phyloP scores from a whole-genome alignment of 2,113 vertebrate species.

The Sander lucioperca region DNA sequence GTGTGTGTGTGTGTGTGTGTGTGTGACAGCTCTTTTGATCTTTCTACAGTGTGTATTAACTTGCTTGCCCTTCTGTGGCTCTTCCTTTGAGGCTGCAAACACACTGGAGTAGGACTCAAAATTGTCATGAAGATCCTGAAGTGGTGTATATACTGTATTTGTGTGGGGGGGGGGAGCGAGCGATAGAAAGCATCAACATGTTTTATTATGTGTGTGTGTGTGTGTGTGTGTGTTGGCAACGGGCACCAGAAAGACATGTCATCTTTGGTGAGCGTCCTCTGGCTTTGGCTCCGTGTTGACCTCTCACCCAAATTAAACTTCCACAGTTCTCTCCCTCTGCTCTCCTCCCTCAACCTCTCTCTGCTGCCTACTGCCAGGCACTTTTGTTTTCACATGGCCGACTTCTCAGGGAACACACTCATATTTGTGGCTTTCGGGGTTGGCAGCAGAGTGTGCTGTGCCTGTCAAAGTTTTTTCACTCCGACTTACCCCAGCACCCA shows the following conservation, averaged over 20 bases:
- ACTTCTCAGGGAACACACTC: constrained; percentile 84
- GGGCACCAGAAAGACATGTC: constrained; percentile 62
- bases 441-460: constrained; percentile 79
- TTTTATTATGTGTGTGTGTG: constrained; percentile 21
- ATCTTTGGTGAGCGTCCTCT: constrained; percentile 46
- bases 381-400: constrained; percentile 83
- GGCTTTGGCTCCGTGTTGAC: constrained; percentile 73
- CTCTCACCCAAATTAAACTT: constrained; percentile 84
- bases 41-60: constrained; percentile 18
- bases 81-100: constrained; percentile 15
- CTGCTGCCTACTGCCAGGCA: constrained; percentile 75
- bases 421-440: constrained; percentile 84
- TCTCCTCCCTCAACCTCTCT: constrained; percentile 68
- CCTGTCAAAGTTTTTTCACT: constrained; percentile 76
- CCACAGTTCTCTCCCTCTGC: constrained; percentile 66
- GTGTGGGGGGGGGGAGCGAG: neutral
- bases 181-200: constrained; percentile 1
- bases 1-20: constrained; percentile 31
- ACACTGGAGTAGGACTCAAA: neutral
- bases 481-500: constrained; percentile 75
- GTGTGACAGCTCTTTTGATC: constrained; percentile 50
- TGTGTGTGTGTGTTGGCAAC: constrained; percentile 42
- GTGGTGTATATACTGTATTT: constrained; percentile 20
- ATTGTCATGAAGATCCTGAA: neutral
- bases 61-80: constrained; percentile 10